Evolutionary conservation across 2,888 invertebrate species (phyloP), one percentile per base, ranked within the genome.

Genomic region (Elegia similella): DNA sequence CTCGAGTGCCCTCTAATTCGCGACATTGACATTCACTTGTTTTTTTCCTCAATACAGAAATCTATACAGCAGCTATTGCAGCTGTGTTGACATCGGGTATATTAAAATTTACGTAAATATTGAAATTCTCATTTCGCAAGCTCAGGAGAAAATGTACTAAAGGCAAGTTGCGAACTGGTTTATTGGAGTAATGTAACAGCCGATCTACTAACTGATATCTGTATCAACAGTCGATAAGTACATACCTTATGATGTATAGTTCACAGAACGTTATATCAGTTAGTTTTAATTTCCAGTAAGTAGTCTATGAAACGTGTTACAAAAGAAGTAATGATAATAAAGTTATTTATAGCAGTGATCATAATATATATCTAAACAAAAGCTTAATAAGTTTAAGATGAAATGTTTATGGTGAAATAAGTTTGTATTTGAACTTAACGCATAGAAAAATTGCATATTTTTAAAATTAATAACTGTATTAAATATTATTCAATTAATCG

Each of bases 21-120:
- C 67, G 85, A 83, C 86, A 86, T 88, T 89, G 88, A 84, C 86
- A 86, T 88, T 88, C 83, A 72, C 70, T 69, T 32, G 29, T 52
- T 63, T 62, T 64, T 61, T 52, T 52, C 30, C 55, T 56, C 59
- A 38, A 65, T 68, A 74, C 69, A 73, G 69, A 72, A 70, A 75
- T 75, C 72, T 72, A 74, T 70, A 69, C 64, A 53, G 69, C 83
- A 82, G 80, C 82, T 62, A 61, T 62, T 64, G 10, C 54, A 42
- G 29, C 42, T 55, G 64, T 85, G 75, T 85, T 81, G 86, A 78
- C 80, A 85, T 64, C 64, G 69, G 61, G 64, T 57, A 71, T 77
- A 83, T 78, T 79, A 75, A 76, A 73, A 73, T 80, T 86, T 84
- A 81, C 84, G 84, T 75, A 85, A 87, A 86, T 76, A 67, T 67